Conservation (phyloP, 2,113 vertebrate genomes). For the Oncorhynchus gorbuscha region DNA sequence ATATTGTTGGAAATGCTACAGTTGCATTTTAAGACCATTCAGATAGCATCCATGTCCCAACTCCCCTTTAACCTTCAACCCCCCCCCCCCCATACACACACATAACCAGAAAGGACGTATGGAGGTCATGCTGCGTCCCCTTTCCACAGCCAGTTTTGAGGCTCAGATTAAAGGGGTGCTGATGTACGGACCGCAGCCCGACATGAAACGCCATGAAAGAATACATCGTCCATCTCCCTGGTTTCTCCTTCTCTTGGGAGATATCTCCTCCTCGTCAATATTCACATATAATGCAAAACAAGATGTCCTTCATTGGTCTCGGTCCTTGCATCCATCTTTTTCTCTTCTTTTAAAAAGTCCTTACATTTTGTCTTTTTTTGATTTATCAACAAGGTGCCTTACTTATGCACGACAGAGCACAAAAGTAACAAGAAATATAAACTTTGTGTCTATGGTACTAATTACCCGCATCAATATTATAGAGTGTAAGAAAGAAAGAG, state of each 20-base stretch:
- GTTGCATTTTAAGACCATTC: slow-evolving; percentile 71
- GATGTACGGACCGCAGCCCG: slow-evolving; percentile 54
- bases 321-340: slow-evolving; percentile 54
- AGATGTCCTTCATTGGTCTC: slow-evolving; percentile 54
- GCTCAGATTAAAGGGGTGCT: slow-evolving; percentile 50
- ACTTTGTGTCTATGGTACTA: slow-evolving; percentile 82
- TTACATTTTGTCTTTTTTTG: slow-evolving; percentile 52
- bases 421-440: slow-evolving; percentile 84
- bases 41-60: slow-evolving; percentile 59
- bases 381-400: slow-evolving; percentile 87
- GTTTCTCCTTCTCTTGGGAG: slow-evolving; percentile 53
- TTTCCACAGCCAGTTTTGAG: slow-evolving; percentile 52
- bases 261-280: slow-evolving; percentile 61
- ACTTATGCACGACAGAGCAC: slow-evolving; percentile 81
- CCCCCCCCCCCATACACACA: slow-evolving; percentile 39
- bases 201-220: slow-evolving; percentile 61
- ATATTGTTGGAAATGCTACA: slow-evolving; percentile 77
- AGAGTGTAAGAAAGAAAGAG: slow-evolving; percentile 62
- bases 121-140: slow-evolving; percentile 61
- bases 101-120: slow-evolving; percentile 55
- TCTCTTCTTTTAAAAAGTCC: slow-evolving; percentile 66
- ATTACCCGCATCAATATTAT: slow-evolving; percentile 88
- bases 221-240: slow-evolving; percentile 50
- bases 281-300: slow-evolving; percentile 66
- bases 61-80: slow-evolving; percentile 18